Evolutionary conservation across 2,797 vertebrate species (phyloP), one percentile per base, ranked within the genome.

Genomic region (Garrulus glandarius): DNA sequence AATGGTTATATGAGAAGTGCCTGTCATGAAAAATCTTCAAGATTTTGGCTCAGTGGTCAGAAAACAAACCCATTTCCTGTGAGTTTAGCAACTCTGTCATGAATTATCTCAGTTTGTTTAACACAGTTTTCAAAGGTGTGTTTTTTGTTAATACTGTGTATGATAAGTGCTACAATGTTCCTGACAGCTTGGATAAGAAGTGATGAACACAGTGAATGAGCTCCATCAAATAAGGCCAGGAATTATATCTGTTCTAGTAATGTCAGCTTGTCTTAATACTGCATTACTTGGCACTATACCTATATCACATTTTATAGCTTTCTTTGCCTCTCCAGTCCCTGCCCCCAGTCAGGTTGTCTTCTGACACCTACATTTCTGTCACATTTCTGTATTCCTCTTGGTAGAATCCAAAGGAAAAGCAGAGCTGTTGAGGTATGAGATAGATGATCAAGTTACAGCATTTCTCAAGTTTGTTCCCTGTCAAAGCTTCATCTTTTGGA

Each of bases 21-120:
- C 87, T 96, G 94, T 95, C 94, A 94, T 47, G 70, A 94, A 91
- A 94, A 95, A 85, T 89, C 77, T 77, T 93, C 63, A 89, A 96
- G 90, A 93, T 91, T 91, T 95, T 96, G 96, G 94, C 91, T 96
- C 7, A 0, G 43, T 96, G 95, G 93, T 96, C 94, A 95, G 89
- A 95, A 95, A 92, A 96, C 78, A 97, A 97, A 93, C 74, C 59
- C 52, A 1, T 87, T 95, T 97, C 95, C 91, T 96, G 60, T 69
- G 87, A 90, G 87, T 96, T 96, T 97, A 96, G 64, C 93, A 89
- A 75, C 77, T 91, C 95, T 96, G 95, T 96, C 93, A 95, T 93
- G 86, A 91, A 94, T 97, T 97, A 90, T 97, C 95, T 95, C 96
- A 97, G 94, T 95, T 95, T 95, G 83, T 95, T 96, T 96, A 93